Evolutionary conservation across 2,797 vertebrate genomes (phyloP).

Genomic region (Sebastes itinus): DNA sequence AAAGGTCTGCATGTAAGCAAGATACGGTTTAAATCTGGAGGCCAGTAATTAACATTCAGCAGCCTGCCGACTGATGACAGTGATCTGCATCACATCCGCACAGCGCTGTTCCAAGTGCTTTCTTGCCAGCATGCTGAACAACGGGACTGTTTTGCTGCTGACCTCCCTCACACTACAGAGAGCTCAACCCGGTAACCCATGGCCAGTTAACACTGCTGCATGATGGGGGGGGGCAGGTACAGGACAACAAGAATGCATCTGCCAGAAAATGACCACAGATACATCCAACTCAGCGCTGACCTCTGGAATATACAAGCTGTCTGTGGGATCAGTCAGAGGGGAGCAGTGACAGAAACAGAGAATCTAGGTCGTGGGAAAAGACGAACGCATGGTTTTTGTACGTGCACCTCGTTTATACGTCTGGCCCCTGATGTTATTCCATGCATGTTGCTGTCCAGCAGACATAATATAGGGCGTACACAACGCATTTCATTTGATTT

Average conservation of each 20-base stretch:
- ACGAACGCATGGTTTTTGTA: fast-evolving
- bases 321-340: neutral
- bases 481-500: neutral
- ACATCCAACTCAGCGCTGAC: no score
- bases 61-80: neutral
- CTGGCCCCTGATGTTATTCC: neutral
- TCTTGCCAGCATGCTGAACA: neutral
- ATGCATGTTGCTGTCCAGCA: neutral
- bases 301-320: neutral
- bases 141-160: neutral
- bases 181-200: no score
- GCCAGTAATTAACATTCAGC: neutral
- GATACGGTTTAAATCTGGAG: neutral
- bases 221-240: no score
- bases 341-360: neutral
- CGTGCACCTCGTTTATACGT: neutral
- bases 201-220: no score
- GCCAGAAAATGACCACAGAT: no score
- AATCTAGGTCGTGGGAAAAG: no score
- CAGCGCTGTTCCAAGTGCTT: neutral
- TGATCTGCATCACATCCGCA: neutral
- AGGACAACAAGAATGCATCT: no score
- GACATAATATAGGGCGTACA: neutral
- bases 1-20: neutral
- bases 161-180: neutral